phyloP scores from a whole-genome alignment of 2,113 vertebrate genomes.

The Clarias batrachus region DNA sequence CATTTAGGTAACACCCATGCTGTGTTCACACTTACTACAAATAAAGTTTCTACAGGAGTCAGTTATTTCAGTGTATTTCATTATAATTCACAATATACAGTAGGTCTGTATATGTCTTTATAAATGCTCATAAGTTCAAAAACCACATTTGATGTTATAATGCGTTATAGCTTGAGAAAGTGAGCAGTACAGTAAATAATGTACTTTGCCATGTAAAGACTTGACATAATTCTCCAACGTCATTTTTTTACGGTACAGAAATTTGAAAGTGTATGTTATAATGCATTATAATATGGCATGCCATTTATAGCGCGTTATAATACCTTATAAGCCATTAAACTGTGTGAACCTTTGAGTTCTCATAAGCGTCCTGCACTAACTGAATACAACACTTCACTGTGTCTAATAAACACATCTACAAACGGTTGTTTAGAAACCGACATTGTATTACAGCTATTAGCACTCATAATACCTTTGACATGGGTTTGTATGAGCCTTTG shows the following conservation, averaged over 20 bases:
- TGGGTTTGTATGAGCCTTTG: no score
- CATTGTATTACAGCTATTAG: no score
- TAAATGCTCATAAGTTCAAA: not conserved
- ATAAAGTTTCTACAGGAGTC: not conserved
- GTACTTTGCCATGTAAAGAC: not conserved
- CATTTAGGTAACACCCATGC: not conserved
- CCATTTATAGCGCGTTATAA: not conserved
- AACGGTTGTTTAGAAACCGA: no score
- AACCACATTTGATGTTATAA: not conserved
- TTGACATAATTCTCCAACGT: not conserved
- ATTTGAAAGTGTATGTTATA: not conserved
- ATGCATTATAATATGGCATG: not conserved
- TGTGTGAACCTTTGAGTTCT: not conserved
- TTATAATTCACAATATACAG: not conserved
- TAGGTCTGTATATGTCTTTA: not conserved
- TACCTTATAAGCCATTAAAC: not conserved
- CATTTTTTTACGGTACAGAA: not conserved
- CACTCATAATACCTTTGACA: no score
- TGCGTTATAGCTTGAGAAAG: not conserved
- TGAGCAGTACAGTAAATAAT: no score
- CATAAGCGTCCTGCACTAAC: not conserved
- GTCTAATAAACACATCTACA: no score
- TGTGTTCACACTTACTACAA: not conserved
- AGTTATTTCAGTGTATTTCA: not conserved
- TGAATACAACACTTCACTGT: no score